These are phyloP conservation scores for Chrysoperla carnea DNA, from an alignment of 1,140 invertebrate genomes.

Conservation along the genomic window DNA sequence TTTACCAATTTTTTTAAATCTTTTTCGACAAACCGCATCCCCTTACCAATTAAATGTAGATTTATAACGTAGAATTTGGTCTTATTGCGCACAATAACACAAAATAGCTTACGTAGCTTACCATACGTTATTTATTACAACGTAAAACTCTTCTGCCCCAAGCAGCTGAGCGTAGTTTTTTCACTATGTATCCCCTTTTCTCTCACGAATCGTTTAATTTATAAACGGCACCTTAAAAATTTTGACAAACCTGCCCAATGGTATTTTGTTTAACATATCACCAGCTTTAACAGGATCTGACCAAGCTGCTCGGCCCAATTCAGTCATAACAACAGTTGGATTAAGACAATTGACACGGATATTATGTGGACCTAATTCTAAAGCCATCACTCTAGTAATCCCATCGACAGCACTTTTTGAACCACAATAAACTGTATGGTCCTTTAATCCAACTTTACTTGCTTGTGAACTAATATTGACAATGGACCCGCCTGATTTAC, in stretches of 20 bases:
- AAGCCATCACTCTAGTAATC: conserved; percentile 55
- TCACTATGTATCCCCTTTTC: too few species aligned
- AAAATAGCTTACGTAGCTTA: too few species aligned
- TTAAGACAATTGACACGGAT: conserved; percentile 82
- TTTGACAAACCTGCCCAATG: conserved; percentile 40
- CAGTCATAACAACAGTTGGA: conserved; percentile 83
- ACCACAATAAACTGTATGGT: conserved; percentile 61
- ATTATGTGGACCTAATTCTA: conserved; percentile 67
- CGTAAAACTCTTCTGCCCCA: too few species aligned
- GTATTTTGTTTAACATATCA: conserved; percentile 61
- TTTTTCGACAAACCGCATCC: too few species aligned
- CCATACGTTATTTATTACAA: too few species aligned
- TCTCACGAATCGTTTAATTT: too few species aligned
- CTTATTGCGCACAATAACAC: too few species aligned
- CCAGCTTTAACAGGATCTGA: conserved; percentile 51
- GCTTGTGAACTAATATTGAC: conserved; percentile 86
- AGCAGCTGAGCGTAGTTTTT: too few species aligned
- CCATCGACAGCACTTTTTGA: conserved; percentile 50
- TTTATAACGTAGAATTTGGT: too few species aligned
- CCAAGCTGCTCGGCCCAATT: conserved; percentile 72
- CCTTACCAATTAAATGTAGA: too few species aligned
- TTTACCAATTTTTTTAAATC: too few species aligned
- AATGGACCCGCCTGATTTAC: conserved; percentile 56
- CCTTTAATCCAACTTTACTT: conserved; percentile 41
- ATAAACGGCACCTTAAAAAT: too few species aligned